These are phyloP conservation scores for Murina feae DNA, from an alignment of 2,113 vertebrate species.

Conservation along the genomic window DNA sequence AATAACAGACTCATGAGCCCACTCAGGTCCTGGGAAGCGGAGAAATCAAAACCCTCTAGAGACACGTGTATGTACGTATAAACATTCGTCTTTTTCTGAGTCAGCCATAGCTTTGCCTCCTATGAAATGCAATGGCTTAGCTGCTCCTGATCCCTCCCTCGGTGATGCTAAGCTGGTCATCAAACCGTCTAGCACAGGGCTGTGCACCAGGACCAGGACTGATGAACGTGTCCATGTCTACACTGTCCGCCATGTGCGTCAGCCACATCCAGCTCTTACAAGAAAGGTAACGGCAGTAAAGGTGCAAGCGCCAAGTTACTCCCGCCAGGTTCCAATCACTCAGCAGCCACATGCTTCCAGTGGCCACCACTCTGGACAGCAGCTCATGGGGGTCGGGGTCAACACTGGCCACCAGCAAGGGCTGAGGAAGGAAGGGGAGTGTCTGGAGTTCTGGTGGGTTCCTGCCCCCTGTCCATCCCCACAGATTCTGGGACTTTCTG, in stretches of 20 bases:
- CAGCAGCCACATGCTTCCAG: accelerated
- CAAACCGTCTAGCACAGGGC: not conserved
- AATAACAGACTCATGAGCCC: not conserved
- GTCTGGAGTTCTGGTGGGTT: not conserved
- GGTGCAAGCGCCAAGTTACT: not conserved
- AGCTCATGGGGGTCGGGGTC: not conserved
- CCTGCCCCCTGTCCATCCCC: not conserved
- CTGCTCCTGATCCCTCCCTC: not conserved
- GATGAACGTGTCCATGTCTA: not conserved
- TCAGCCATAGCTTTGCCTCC: not conserved
- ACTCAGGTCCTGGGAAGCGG: not conserved
- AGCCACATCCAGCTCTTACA: not conserved
- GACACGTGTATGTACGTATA: accelerated
- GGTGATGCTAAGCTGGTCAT: not conserved
- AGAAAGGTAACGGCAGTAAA: not conserved
- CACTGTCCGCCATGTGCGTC: not conserved
- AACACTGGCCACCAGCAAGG: not conserved
- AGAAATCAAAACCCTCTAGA: not conserved
- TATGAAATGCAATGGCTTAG: not conserved
- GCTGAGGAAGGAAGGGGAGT: not conserved
- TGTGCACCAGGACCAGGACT: not conserved
- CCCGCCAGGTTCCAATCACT: not conserved
- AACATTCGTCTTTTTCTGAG: accelerated
- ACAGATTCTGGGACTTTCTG: not conserved
- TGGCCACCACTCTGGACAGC: not conserved